These are phyloP conservation scores for Ranitomeya variabilis DNA, from an alignment of 2,113 vertebrate genomes.

Conservation along the genomic window DNA sequence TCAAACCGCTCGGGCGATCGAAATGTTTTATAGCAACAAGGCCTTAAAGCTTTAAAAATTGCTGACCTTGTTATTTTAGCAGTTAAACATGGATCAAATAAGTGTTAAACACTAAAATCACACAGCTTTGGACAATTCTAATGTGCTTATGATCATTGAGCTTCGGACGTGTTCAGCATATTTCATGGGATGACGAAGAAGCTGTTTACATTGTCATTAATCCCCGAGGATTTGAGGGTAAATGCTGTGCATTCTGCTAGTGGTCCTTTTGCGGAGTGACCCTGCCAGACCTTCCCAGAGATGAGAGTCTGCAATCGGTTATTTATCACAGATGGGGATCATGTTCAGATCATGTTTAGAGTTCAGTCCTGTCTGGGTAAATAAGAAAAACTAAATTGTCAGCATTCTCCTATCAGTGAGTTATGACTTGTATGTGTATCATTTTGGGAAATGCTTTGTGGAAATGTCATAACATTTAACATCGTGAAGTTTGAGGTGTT, in stretches of 20 bases:
- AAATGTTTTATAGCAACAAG: background rate
- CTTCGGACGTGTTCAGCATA: slow-evolving; percentile 37
- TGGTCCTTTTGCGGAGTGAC: slow-evolving; percentile 46
- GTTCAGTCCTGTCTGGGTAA: background rate
- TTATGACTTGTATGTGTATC: background rate
- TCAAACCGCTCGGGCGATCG: background rate
- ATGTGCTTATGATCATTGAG: slow-evolving; percentile 45
- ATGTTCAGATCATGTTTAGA: background rate
- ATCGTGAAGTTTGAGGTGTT: background rate
- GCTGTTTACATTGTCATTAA: slow-evolving; percentile 59
- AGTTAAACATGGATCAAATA: slow-evolving; percentile 34
- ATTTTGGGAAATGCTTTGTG: background rate
- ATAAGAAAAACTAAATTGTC: background rate
- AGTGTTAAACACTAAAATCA: slow-evolving; percentile 32
- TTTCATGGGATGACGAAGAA: slow-evolving; percentile 51
- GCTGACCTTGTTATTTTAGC: slow-evolving; percentile 37
- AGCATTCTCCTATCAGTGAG: background rate
- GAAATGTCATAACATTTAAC: slow-evolving; percentile 5
- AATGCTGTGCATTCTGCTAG: slow-evolving; percentile 55
- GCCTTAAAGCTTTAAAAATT: background rate
- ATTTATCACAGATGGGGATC: slow-evolving; percentile 38
- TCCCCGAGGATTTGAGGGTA: slow-evolving; percentile 60
- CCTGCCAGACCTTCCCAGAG: slow-evolving; percentile 33
- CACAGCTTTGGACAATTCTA: slow-evolving; percentile 29
- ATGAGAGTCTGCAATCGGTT: background rate